Base-by-base conservation (phyloP, 2,797 vertebrate species). In the Coranthus polyacanthus region DNA sequence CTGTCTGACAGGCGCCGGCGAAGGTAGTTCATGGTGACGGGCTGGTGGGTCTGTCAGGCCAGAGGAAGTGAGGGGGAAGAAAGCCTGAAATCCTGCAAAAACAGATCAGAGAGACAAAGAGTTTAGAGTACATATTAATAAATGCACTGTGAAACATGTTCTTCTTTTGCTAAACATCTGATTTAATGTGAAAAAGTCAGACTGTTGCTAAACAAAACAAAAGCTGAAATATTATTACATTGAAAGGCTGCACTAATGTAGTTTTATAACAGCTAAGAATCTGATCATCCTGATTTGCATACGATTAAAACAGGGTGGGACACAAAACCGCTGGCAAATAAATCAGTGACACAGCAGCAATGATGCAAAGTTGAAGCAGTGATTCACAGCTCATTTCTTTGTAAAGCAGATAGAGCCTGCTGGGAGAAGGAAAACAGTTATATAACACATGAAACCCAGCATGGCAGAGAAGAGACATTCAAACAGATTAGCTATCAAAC, bases 1-100 rank as follows among this genome's bases (percentile, higher is more conserved):
- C 98, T 99, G 91, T 99, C 97, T 0, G 97, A 99, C 18, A 98
- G 94, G 60, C 97, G 96, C 12, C 97, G 92, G 46, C 97, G 94
- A 82, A 99, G 96, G 93, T 98, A 99, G 94, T 98, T 99, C 97
- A 98, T 99, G 68, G 81, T 78, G 87, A 78, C 1, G 24, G 67
- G 0, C 41, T 51, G 87, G 82, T 86, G 75, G 67, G 79, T 77
- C 69, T 13, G 67, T 88, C 80, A 87, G 72, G 84, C 71, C 78
- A 76, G 75, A 70, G 66, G 59, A 52, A 58, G 67, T 51, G 69
- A 72, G 43, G 74, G 29, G 47, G 51, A 64, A 65, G 42, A 61
- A 73, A 26, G 18, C 8, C 44, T 63, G 42, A 53, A 79, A 41
- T 80, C 77, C 85, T 82, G 36, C 5, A 61, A 3, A 61, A 5